phyloP scores from a whole-genome alignment of 2,113 vertebrate genomes.

The Zosterops japonicus region DNA sequence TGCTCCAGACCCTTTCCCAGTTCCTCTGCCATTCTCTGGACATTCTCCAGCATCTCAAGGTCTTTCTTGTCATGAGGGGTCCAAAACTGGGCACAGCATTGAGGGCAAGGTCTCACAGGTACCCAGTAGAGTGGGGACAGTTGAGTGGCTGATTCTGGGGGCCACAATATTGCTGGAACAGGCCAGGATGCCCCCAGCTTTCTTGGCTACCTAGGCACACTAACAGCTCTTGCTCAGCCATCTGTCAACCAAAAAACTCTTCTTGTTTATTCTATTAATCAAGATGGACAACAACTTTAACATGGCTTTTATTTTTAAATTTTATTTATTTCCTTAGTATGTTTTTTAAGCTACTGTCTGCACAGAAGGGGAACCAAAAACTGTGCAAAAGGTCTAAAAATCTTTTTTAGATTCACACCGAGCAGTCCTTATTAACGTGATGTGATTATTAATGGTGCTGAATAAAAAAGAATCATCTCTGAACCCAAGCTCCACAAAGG shows the following conservation, averaged over 20 bases:
- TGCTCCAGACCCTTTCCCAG: neutral
- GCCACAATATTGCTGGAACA: too few relatives aligned
- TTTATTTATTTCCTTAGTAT: neutral
- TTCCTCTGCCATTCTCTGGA: neutral
- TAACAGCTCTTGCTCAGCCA: neutral
- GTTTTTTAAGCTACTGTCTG: neutral
- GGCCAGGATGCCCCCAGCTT: neutral
- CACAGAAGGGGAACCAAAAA: neutral
- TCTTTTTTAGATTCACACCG: neutral
- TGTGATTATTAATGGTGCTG: neutral
- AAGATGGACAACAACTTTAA: neutral
- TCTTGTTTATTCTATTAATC: neutral
- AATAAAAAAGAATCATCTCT: neutral
- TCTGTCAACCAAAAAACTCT: neutral
- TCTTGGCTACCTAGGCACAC: neutral
- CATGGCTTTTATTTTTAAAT: rapidly evolving
- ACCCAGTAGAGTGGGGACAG: too few relatives aligned
- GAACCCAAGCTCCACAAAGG: neutral
- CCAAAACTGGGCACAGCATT: neutral
- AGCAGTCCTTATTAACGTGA: neutral
- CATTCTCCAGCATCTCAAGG: neutral
- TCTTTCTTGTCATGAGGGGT: neutral
- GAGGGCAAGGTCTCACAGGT: rapidly evolving
- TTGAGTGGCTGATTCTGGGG: neutral
- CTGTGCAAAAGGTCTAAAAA: neutral